phyloP scores from a whole-genome alignment of 2,888 invertebrate genomes.

The Athripsodes cinereus region DNA sequence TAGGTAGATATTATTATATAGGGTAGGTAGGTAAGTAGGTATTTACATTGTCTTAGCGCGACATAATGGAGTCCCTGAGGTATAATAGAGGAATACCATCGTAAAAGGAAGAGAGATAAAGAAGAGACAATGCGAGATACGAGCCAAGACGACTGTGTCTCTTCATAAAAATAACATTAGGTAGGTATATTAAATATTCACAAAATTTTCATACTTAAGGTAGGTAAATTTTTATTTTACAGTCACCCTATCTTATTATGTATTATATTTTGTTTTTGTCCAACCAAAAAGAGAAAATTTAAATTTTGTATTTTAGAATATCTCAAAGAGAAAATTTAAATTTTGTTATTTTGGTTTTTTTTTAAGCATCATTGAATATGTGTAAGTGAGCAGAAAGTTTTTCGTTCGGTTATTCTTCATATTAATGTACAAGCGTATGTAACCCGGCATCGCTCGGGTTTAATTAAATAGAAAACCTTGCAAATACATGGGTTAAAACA shows the following conservation, averaged over 20 bases:
- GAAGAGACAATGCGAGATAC: conserved; percentile 17
- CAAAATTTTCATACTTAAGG: conserved; percentile 9
- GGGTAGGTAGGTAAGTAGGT: neutral
- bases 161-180: conserved; percentile 15
- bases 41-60: conserved; percentile 18
- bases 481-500: too few relatives aligned
- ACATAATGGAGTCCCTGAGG: conserved; percentile 22
- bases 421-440: too few relatives aligned
- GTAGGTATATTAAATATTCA: conserved; percentile 1
- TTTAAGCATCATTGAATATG: too few relatives aligned
- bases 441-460: too few relatives aligned
- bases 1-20: neutral
- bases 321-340: too few relatives aligned
- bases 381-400: too few relatives aligned
- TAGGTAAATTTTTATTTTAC: conserved; percentile 8
- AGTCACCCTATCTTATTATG: conserved; percentile 7
- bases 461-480: too few relatives aligned
- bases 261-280: too few relatives aligned
- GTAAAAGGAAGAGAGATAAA: conserved; percentile 21
- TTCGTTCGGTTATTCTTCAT: too few relatives aligned
- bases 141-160: conserved; percentile 12
- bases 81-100: conserved; percentile 18
- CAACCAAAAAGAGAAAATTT: too few relatives aligned
- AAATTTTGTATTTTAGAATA: too few relatives aligned
- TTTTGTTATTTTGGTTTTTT: too few relatives aligned